These are phyloP conservation scores for Cacoxenus indagator DNA, from an alignment of 2,888 invertebrate genomes.

Conservation along the genomic window DNA sequence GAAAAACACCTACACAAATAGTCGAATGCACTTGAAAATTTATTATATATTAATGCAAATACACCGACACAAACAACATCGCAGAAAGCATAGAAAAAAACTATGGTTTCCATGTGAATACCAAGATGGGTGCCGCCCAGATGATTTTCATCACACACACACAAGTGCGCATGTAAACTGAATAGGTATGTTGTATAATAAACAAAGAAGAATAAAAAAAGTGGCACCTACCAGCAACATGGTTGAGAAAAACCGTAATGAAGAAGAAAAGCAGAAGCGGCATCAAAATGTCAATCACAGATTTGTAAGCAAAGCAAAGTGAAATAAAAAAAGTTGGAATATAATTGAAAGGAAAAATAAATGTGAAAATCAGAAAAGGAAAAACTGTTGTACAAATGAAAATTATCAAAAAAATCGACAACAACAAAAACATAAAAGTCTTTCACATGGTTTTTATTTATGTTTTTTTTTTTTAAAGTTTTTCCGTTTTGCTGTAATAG, in stretches of 20 bases:
- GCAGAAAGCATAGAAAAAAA: constrained; percentile 21
- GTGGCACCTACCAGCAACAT: constrained; percentile 15
- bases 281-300: constrained; percentile 13
- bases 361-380: too few relatives aligned
- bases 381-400: too few relatives aligned
- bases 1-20: constrained; percentile 38
- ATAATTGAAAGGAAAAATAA: too few relatives aligned
- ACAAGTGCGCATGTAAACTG: not conserved
- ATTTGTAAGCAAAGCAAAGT: constrained; percentile 31
- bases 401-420: too few relatives aligned
- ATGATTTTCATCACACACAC: constrained; percentile 61
- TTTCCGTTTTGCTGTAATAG: too few relatives aligned
- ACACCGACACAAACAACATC: too few relatives aligned
- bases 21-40: too few relatives aligned
- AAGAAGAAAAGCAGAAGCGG: too few relatives aligned
- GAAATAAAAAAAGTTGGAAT: constrained; percentile 28
- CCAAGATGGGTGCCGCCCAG: constrained; percentile 68
- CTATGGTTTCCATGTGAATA: constrained; percentile 52
- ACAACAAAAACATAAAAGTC: too few relatives aligned
- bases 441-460: too few relatives aligned
- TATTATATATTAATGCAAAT: too few relatives aligned
- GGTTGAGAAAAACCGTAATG: not conserved
- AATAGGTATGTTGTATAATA: constrained; percentile 14
- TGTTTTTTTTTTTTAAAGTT: too few relatives aligned
- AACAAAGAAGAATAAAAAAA: not conserved